Evolutionary conservation across 2,797 vertebrate species (phyloP).

Genomic region (Catharus ustulatus): DNA sequence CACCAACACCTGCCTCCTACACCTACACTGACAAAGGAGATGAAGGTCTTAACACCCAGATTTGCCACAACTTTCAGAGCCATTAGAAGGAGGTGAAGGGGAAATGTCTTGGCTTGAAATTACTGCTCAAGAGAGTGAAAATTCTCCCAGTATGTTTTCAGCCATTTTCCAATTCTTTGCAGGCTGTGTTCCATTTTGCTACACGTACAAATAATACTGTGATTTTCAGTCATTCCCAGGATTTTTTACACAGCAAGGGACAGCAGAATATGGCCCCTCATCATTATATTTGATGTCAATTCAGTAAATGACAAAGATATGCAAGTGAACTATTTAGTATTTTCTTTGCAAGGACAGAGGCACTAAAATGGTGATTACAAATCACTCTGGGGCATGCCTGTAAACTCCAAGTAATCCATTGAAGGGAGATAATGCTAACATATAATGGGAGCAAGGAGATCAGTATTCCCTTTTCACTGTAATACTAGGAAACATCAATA

Average conservation of each 20-base stretch:
- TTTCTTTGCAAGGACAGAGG: constrained; percentile 11
- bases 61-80: neutral
- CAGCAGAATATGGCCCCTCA: neutral
- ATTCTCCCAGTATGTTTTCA: neutral
- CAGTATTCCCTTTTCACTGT: constrained; percentile 41
- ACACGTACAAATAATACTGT: neutral
- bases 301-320: neutral
- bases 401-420: constrained; percentile 50
- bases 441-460: constrained; percentile 47
- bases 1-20: neutral
- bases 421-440: constrained; percentile 26
- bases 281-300: neutral
- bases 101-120: neutral
- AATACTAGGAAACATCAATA: constrained; percentile 50
- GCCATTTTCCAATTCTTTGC: neutral
- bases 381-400: constrained; percentile 5
- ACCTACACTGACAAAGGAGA: neutral
- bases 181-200: neutral
- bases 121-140: neutral
- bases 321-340: neutral
- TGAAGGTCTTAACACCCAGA: neutral
- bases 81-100: neutral
- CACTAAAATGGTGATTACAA: constrained; percentile 51
- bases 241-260: neutral
- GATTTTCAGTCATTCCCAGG: neutral